Evolutionary conservation across 2,113 vertebrate species (phyloP).

Genomic region (Protomyctophum bolini): DNA sequence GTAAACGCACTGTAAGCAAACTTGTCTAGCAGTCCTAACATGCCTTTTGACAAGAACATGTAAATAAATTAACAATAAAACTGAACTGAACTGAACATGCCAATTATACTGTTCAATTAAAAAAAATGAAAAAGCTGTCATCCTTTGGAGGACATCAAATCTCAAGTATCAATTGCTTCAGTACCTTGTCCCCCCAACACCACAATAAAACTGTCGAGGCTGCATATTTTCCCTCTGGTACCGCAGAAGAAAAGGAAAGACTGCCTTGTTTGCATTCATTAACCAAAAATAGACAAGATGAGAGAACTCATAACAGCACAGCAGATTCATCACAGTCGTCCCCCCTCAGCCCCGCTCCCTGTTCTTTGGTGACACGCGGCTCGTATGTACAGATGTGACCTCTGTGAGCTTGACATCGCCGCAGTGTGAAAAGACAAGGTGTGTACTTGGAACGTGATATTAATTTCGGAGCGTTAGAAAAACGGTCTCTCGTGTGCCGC

Average conservation of each 20-base stretch:
- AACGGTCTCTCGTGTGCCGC: too few relatives aligned
- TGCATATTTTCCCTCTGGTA: constrained; percentile 29
- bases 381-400: not conserved
- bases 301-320: constrained; percentile 18
- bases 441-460: not conserved
- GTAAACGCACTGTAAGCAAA: too few relatives aligned
- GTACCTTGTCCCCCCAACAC: constrained; percentile 33
- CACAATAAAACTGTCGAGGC: constrained; percentile 35
- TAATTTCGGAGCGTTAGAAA: too few relatives aligned
- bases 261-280: constrained; percentile 59
- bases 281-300: constrained; percentile 42
- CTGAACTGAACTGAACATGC: constrained; percentile 5
- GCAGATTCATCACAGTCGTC: not conserved
- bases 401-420: not conserved
- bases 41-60: not conserved
- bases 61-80: too few relatives aligned
- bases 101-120: constrained; percentile 6
- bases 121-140: constrained; percentile 23
- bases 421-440: not conserved
- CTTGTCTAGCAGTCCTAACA: too few relatives aligned
- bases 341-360: not conserved
- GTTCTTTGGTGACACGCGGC: not conserved
- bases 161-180: constrained; percentile 10
- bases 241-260: constrained; percentile 45
- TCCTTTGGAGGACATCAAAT: constrained; percentile 19